Percentiles rank a stretch among this genome's conserved stretches.
Evolutionary conservation across 1,140 invertebrate species (phyloP).

Genomic region (Ostrea edulis): DNA sequence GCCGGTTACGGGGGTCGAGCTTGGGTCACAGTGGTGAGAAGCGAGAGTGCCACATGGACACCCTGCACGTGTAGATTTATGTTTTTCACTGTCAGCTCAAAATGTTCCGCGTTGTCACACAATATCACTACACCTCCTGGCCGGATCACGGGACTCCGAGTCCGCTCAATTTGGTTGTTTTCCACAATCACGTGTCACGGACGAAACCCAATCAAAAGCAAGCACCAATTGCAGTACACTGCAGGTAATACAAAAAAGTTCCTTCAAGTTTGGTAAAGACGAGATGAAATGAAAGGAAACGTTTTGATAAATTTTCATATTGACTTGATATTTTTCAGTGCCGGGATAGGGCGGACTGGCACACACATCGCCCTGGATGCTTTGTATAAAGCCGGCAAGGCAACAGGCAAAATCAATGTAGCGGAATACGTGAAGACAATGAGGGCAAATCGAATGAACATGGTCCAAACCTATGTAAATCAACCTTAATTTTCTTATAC

Average conservation of each 20-base stretch:
- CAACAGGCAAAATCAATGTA: slow-evolving; percentile 6
- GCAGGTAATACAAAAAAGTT: slow-evolving; percentile 37
- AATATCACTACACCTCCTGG: slow-evolving; percentile 47
- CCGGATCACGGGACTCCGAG: slow-evolving; percentile 41
- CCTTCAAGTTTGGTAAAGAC: neutral
- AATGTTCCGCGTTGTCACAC: neutral
- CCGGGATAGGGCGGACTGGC: slow-evolving; percentile 20
- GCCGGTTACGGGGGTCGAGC: too few relatives aligned
- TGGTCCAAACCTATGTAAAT: slow-evolving; percentile 32
- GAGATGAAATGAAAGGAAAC: neutral
- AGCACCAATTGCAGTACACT: slow-evolving; percentile 22
- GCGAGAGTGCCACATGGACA: too few relatives aligned
- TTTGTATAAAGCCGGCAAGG: neutral
- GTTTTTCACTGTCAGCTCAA: neutral
- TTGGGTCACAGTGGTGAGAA: too few relatives aligned
- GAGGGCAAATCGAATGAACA: slow-evolving; percentile 41
- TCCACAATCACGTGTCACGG: slow-evolving; percentile 17
- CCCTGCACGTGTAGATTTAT: too few relatives aligned
- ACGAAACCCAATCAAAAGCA: neutral
- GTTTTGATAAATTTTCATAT: neutral
- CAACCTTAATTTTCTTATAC: neutral
- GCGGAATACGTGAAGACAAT: slow-evolving; percentile 20
- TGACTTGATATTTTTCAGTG: neutral
- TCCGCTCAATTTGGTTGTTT: slow-evolving; percentile 21
- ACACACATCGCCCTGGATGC: slow-evolving; percentile 30